These are phyloP conservation scores for Tetramorium alpestre DNA, from an alignment of 1,140 invertebrate genomes.

Conservation along the genomic window DNA sequence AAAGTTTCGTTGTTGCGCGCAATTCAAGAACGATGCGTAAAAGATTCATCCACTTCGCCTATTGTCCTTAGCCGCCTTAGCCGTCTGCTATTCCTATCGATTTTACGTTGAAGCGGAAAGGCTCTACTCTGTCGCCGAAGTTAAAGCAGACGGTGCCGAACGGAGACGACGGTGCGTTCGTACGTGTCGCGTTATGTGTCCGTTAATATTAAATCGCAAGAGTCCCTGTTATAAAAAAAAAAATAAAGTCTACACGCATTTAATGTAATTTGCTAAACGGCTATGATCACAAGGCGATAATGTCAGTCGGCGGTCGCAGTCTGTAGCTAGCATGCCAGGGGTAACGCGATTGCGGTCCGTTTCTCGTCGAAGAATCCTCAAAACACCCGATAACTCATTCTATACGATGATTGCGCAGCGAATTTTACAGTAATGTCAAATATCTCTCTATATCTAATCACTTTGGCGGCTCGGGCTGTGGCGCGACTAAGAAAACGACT, in stretches of 20 bases:
- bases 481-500: constrained; percentile 41
- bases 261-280: background rate
- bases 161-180: background rate
- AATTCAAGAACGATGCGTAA: constrained; percentile 42
- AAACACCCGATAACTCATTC: constrained; percentile 22
- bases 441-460: constrained; percentile 28
- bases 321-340: background rate
- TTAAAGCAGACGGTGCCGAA: constrained; percentile 37
- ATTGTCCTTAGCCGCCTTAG: constrained; percentile 49
- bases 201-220: background rate
- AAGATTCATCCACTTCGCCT: constrained; percentile 49
- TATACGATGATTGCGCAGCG: constrained; percentile 56
- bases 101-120: constrained; percentile 48
- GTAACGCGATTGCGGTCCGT: constrained; percentile 30
- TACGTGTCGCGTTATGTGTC: background rate
- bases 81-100: constrained; percentile 33
- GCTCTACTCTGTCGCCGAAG: constrained; percentile 17
- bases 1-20: constrained; percentile 28
- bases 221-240: background rate
- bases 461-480: constrained; percentile 26
- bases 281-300: background rate
- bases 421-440: constrained; percentile 19
- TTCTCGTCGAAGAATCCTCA: constrained; percentile 54
- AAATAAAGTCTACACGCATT: background rate
- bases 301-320: constrained; percentile 2